Conservation (phyloP, 2,797 vertebrate species). For the Trachurus trachurus region DNA sequence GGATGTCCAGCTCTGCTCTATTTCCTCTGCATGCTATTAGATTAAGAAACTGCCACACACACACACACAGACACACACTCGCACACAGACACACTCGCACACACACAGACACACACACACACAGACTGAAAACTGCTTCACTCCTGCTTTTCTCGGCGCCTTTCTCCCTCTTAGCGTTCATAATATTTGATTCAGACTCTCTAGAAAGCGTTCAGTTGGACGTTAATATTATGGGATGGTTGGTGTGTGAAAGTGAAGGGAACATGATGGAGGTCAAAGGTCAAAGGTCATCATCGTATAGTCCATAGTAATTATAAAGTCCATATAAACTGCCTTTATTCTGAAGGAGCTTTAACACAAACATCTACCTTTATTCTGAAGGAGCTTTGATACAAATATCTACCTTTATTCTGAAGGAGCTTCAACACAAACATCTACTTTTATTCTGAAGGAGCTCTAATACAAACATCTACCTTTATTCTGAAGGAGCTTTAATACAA, state of each 20-base stretch:
- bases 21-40: constrained; percentile 71
- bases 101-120: constrained; percentile 22
- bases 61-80: constrained; percentile 26
- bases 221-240: background rate
- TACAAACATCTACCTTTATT: no score
- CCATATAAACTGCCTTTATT: no score
- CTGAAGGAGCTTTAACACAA: no score
- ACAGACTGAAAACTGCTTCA: constrained; percentile 17
- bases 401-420: no score
- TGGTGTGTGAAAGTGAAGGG: background rate
- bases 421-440: no score
- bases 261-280: background rate
- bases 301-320: no score
- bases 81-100: constrained; percentile 7
- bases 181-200: background rate
- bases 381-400: no score
- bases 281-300: background rate
- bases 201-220: background rate
- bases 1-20: constrained; percentile 74
- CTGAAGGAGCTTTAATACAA: no score
- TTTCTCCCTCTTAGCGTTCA: constrained; percentile 2
- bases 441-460: no score
- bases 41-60: constrained; percentile 55
- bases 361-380: no score
- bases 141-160: constrained; percentile 19